Percentiles rank a stretch among this genome's conserved stretches.
These are phyloP conservation scores for Drosophila multiciliata DNA, from an alignment of 2,888 invertebrate genomes.

Conservation along the genomic window DNA sequence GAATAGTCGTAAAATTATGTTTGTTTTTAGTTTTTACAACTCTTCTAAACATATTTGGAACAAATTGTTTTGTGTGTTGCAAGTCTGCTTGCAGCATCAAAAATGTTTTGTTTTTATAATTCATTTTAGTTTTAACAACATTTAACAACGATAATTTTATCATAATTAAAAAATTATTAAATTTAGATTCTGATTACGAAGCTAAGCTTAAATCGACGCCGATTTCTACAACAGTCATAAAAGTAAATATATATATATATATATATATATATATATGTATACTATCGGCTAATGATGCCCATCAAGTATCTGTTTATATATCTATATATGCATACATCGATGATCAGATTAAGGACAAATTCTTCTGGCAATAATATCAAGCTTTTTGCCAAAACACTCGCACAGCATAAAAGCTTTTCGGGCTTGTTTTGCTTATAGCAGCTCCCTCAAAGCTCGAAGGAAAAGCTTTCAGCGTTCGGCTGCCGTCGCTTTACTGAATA, in stretches of 20 bases:
- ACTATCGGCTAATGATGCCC: too few species aligned
- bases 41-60: neutral
- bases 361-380: neutral
- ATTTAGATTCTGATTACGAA: neutral
- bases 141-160: too few species aligned
- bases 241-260: neutral
- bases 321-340: too few species aligned
- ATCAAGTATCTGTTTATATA: neutral
- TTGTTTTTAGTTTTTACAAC: neutral
- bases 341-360: neutral
- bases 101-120: neutral
- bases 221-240: too few species aligned
- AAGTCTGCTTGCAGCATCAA: neutral
- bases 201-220: neutral
- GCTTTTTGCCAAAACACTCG: neutral
- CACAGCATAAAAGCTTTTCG: conserved; percentile 6
- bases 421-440: neutral
- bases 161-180: neutral
- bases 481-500: neutral
- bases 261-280: neutral
- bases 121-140: neutral
- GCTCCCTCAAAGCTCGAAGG: conserved; percentile 17
- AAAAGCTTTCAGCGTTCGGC: conserved; percentile 28
- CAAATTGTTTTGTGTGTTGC: too few species aligned
- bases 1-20: neutral